Conservation (phyloP, 2,113 vertebrate species). For the Mellivora capensis region DNA sequence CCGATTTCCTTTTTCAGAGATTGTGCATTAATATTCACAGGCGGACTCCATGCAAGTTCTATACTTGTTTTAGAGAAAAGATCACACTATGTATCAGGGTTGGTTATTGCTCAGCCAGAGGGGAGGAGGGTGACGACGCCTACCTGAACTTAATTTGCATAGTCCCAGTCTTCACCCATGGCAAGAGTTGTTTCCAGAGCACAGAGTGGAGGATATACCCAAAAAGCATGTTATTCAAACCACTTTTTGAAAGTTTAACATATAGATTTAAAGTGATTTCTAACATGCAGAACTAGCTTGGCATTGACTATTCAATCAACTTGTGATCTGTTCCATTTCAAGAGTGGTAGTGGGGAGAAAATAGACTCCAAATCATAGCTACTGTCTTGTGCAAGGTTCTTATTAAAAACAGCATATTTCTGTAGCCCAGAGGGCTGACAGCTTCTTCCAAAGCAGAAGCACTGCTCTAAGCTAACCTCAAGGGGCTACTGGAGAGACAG, state of each 20-base stretch:
- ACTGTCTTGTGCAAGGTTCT: slow-evolving; percentile 73
- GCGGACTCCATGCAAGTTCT: background rate
- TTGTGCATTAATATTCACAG: slow-evolving; percentile 1
- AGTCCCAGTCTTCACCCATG: background rate
- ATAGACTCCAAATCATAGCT: slow-evolving; percentile 59
- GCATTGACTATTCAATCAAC: slow-evolving; percentile 20
- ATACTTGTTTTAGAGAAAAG: slow-evolving; percentile 45
- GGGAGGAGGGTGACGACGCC: background rate
- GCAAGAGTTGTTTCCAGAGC: background rate
- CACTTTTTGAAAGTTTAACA: background rate
- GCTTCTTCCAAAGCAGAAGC: slow-evolving; percentile 76
- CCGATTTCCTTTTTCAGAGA: background rate
- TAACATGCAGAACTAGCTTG: background rate
- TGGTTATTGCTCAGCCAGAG: slow-evolving; percentile 29
- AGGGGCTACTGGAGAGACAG: slow-evolving; percentile 75
- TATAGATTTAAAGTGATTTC: slow-evolving; percentile 19
- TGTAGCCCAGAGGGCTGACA: slow-evolving; percentile 86
- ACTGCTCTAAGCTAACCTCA: slow-evolving; percentile 80
- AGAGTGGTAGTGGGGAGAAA: slow-evolving; percentile 46
- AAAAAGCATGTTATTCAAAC: background rate
- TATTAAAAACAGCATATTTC: slow-evolving; percentile 81
- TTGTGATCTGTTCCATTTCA: slow-evolving; percentile 41
- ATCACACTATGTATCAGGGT: background rate
- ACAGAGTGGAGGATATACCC: background rate
- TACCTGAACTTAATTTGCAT: background rate